Evolutionary conservation across 1,140 invertebrate species (phyloP).

Genomic region (Coelopa frigida): DNA sequence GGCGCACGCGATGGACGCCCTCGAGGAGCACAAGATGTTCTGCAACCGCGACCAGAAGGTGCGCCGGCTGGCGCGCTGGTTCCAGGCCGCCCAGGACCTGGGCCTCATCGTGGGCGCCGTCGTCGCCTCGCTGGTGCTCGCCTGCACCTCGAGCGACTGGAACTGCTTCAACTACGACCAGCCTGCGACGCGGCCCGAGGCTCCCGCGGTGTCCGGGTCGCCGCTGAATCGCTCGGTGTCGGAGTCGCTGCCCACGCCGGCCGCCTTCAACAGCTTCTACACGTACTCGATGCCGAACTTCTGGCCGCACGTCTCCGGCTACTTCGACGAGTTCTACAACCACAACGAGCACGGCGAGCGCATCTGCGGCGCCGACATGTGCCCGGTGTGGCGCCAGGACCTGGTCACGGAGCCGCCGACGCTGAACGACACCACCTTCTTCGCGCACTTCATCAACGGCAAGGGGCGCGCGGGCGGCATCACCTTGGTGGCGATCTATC

Average conservation of each 20-base stretch:
- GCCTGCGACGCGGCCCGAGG: not conserved
- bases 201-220: not conserved
- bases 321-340: slow-evolving; percentile 45
- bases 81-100: slow-evolving; percentile 49
- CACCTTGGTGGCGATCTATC: slow-evolving; percentile 51
- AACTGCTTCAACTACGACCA: slow-evolving; percentile 21
- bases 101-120: slow-evolving; percentile 50
- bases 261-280: not conserved
- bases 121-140: slow-evolving; percentile 46
- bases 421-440: slow-evolving; percentile 19
- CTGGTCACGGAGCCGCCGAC: slow-evolving; percentile 6
- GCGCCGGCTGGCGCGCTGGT: slow-evolving; percentile 36
- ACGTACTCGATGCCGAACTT: not conserved
- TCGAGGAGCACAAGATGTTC: slow-evolving; percentile 43
- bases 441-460: slow-evolving; percentile 28
- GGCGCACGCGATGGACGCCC: slow-evolving; percentile 48
- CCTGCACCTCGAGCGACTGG: slow-evolving; percentile 40
- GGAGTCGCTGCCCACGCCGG: not conserved
- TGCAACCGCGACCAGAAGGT: slow-evolving; percentile 44
- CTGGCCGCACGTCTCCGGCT: slow-evolving; percentile 12
- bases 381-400: slow-evolving; percentile 38
- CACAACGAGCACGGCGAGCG: slow-evolving; percentile 46
- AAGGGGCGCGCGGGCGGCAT: slow-evolving; percentile 41
- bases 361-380: slow-evolving; percentile 51
- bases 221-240: not conserved